These are phyloP conservation scores for Proterorhinus semilunaris DNA, from an alignment of 2,113 vertebrate genomes.

Conservation along the genomic window DNA sequence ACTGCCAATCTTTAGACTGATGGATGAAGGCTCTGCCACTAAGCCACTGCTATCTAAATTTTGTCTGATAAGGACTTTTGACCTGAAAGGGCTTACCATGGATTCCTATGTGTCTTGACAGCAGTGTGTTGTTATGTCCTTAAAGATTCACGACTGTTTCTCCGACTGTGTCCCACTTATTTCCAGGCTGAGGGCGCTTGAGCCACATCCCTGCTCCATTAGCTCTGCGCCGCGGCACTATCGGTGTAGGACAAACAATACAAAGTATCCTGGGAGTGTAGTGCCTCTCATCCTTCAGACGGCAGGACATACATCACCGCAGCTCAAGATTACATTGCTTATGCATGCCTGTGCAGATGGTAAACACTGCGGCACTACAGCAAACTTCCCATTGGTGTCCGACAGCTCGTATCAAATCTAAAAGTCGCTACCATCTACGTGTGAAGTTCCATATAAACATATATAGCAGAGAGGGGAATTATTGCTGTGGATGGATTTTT, in stretches of 20 bases:
- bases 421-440: background rate
- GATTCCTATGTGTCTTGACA: too few relatives aligned
- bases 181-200: slow-evolving; percentile 13
- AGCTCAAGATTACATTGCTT: slow-evolving; percentile 52
- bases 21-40: too few relatives aligned
- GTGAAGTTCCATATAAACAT: too few relatives aligned
- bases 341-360: slow-evolving; percentile 46
- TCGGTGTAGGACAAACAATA: slow-evolving; percentile 55
- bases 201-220: slow-evolving; percentile 42
- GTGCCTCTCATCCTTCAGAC: slow-evolving; percentile 33
- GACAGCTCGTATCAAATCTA: slow-evolving; percentile 14
- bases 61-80: too few relatives aligned
- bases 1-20: too few relatives aligned
- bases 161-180: background rate
- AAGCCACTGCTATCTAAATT: too few relatives aligned
- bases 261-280: slow-evolving; percentile 47
- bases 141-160: too few relatives aligned
- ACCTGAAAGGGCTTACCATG: too few relatives aligned
- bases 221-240: slow-evolving; percentile 33
- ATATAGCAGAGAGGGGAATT: too few relatives aligned
- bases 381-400: slow-evolving; percentile 35
- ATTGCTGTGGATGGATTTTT: too few relatives aligned
- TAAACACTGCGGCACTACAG: slow-evolving; percentile 42
- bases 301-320: slow-evolving; percentile 40
- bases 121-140: too few relatives aligned